Evolutionary conservation across 2,113 vertebrate genomes (phyloP), one percentile per base, ranked within the genome.

Genomic region (Anarhynchus alexandrinus): DNA sequence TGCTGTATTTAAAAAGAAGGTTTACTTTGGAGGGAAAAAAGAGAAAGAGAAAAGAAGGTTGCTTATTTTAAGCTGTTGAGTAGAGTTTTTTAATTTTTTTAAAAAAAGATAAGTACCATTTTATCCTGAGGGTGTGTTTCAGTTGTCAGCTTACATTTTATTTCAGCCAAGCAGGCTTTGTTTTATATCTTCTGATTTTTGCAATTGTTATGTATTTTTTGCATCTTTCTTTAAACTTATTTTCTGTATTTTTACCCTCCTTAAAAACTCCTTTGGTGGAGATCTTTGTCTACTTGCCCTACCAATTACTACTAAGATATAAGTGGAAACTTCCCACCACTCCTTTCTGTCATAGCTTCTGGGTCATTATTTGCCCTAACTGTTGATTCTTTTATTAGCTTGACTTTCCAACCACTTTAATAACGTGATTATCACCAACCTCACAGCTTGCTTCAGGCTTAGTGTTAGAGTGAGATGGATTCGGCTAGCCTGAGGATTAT

Each of bases 361-460:
- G 62, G 40, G 45, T 85, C 54, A 43, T 91, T 94, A 57, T 94
- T 94, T 95, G 52, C 29, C 26, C 78, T 61, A 57, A 45, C 86
- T 88, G 36, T 94, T 92, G 72, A 76, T 76, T 96, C 82, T 94
- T 88, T 80, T 76, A 61, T 90, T 70, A 89, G 67, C 38, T 55
- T 86, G 79, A 62, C 70, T 95, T 95, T 90, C 82, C 71, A 89
- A 9, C 45, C 43, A 36, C 85, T 90, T 91, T 89, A 77, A 74
- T 92, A 86, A 85, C 67, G 65, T 94, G 52, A 59, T 85, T 70
- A 82, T 83, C 61, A 58, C 43, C 55, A 95, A 15, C 40, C 57
- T 91, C 79, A 65, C 32, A 88, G 59, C 88, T 93, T 88, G 51
- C 93, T 96, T 66, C 62, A 77, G 66, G 45, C 78, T 97, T 81